These are phyloP conservation scores for Clarias fuscus DNA, from an alignment of 2,797 vertebrate species.

Conservation along the genomic window DNA sequence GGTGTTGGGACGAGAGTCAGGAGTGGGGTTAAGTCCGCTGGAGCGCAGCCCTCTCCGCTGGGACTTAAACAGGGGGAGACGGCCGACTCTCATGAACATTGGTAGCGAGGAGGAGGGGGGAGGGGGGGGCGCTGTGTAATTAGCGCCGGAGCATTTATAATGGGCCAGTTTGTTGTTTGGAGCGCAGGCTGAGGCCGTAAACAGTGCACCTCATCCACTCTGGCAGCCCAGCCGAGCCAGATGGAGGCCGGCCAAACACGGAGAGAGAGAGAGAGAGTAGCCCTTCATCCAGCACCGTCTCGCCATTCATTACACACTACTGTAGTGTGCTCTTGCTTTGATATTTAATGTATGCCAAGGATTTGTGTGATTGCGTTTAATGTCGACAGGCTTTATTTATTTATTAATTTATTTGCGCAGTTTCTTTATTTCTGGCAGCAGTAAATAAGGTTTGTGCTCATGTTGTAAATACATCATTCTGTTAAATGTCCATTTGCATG, in stretches of 20 bases:
- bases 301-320: conserved; percentile 28
- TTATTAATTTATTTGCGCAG: neutral
- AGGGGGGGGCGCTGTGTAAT: conserved; percentile 36
- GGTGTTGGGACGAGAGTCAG: conserved; percentile 20
- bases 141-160: conserved; percentile 58
- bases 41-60: conserved; percentile 20
- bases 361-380: conserved; percentile 5
- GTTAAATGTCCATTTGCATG: neutral
- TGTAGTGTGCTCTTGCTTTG: conserved; percentile 39
- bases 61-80: conserved; percentile 38
- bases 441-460: neutral
- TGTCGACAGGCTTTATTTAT: neutral
- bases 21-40: conserved; percentile 41
- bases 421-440: conserved; percentile 42
- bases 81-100: conserved; percentile 1
- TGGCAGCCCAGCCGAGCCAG: conserved; percentile 40
- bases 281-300: conserved; percentile 20
- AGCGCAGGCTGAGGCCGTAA: conserved; percentile 64
- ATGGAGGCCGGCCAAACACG: conserved; percentile 42
- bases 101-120: neutral
- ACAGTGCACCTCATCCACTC: conserved; percentile 61
- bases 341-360: conserved; percentile 57
- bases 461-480: neutral
- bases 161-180: conserved; percentile 75
- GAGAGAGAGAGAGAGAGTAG: conserved; percentile 10